These are phyloP conservation scores for Eucidaris tribuloides DNA, from an alignment of 35 echinoderm and acorn worm species.

Conservation along the genomic window DNA sequence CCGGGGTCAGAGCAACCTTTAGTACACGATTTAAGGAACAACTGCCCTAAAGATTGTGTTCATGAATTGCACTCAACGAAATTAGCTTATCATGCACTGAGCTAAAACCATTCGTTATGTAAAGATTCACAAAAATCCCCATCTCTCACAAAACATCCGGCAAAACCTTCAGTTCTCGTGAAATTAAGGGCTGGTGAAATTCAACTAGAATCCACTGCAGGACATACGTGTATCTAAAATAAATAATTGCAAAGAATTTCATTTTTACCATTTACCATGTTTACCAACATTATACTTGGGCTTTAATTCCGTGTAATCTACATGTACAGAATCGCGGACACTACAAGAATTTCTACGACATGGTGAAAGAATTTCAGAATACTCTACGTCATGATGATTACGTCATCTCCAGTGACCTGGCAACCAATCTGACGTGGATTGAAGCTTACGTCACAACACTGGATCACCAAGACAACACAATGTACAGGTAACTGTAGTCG, in stretches of 20 bases:
- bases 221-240: neutral
- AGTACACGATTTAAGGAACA: too few relatives aligned
- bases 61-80: neutral
- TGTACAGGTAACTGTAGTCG: slow-evolving; percentile 56
- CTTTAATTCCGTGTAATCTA: slow-evolving; percentile 44
- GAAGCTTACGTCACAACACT: slow-evolving; percentile 82
- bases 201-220: neutral
- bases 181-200: neutral
- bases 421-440: slow-evolving; percentile 89
- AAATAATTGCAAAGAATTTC: neutral
- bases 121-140: too few relatives aligned
- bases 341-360: slow-evolving; percentile 90
- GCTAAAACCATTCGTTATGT: too few relatives aligned
- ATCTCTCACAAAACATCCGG: neutral
- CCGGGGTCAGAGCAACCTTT: too few relatives aligned
- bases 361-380: slow-evolving; percentile 96
- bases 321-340: slow-evolving; percentile 48
- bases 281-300: neutral
- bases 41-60: too few relatives aligned
- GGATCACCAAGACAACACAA: slow-evolving; percentile 87
- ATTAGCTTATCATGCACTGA: neutral
- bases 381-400: slow-evolving; percentile 98
- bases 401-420: slow-evolving; percentile 74
- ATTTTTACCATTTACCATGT: neutral
- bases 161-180: neutral